phyloP scores from a whole-genome alignment of 2,113 vertebrate genomes.

The chimpanzee (Pan troglodytes) region DNA sequence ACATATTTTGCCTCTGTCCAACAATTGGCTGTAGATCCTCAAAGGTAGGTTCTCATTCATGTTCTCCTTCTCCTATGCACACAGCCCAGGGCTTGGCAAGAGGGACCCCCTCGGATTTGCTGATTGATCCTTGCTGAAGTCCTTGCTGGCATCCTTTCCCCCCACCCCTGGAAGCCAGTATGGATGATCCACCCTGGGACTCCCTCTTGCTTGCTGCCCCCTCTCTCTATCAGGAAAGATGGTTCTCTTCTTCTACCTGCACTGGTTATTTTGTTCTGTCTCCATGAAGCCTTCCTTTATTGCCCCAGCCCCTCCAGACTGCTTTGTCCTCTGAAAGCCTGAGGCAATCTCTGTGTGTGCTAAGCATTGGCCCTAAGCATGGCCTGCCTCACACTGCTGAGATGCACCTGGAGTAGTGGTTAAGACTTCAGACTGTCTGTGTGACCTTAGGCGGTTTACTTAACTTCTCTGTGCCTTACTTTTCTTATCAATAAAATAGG shows the following conservation, averaged over 20 bases:
- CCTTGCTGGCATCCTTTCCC: neutral
- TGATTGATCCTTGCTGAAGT: neutral
- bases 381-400: neutral
- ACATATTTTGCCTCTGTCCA: neutral
- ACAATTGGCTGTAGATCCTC: neutral
- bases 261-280: neutral
- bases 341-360: neutral
- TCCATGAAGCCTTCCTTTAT: neutral
- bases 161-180: accelerated
- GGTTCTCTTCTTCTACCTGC: neutral
- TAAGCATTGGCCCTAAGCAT: neutral
- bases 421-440: neutral
- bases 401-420: neutral
- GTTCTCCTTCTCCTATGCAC: neutral
- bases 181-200: neutral
- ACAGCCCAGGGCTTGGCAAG: neutral
- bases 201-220: accelerated
- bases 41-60: neutral
- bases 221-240: neutral
- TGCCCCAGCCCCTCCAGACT: neutral
- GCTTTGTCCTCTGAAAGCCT: neutral
- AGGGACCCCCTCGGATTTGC: neutral
- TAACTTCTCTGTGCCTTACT: neutral
- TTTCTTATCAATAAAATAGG: neutral
- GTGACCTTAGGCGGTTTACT: neutral